Evolutionary conservation across 2,113 vertebrate species (phyloP), one percentile per base, ranked within the genome.

Genomic region (Trinectes maculatus): DNA sequence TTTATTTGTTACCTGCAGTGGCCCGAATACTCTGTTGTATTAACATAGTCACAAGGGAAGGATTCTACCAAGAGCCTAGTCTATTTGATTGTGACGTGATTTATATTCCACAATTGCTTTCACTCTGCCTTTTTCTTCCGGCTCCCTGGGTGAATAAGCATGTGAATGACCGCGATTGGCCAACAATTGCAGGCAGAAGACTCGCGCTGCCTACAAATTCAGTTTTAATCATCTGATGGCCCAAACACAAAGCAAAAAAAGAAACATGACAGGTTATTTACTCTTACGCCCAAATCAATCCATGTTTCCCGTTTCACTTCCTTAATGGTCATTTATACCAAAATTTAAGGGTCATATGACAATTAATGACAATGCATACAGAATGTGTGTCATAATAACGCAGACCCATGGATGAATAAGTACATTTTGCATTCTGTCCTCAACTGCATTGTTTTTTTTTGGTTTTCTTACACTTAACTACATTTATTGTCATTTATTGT

Each of bases 1-100:
- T 48, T 16, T 24, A 28, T 25, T 5, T 43, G 22, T 46, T 28
- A 48, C 24, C 46, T 3, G 12, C 24, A 48, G 5, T 26, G 12
- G n/a, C 24, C 13, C 13, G 8, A 43, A 43, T 3, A 21, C 18
- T 21, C 13, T 22, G 11, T 44, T 21, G 19, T 11, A 44, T 24
- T 1, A 12, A 34, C 40, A 33, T 8, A 1, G 28, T 60, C 71
- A 64, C 29, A 13, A 8, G 56, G 44, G 47, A 75, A 47, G 52
- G 28, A 15, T 46, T 21, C 42, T 59, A 43, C 40, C 16, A 40
- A 56, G 72, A 31, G 18, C 26, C 18, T 44, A 34, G 36, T 75
- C 57, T 33, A 16, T 68, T 62, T 63, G 61, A 25, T 49, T 68
- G 58, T 49, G 25, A 57, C 40, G 40, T 62, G 66, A 78, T 74